A percentile compares a stretch with the other conserved stretches of the same genome.
Evolutionary conservation across 2,797 vertebrate species (phyloP).

Genomic region (Tragelaphus eurycerus): DNA sequence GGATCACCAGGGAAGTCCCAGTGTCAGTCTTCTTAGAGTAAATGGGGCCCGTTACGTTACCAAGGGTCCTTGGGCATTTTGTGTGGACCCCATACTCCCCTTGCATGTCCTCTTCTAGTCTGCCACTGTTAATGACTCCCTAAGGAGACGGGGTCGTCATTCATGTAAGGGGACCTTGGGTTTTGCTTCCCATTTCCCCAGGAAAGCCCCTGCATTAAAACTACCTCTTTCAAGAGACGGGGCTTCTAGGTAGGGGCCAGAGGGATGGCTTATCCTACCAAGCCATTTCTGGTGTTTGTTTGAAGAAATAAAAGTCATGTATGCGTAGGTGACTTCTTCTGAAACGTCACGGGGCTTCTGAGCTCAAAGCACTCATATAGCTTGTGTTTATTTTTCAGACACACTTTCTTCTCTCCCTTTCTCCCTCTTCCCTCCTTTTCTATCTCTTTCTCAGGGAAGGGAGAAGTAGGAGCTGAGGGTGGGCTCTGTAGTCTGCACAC

Average conservation of each 20-base stretch:
- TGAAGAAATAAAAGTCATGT: conserved; percentile 45
- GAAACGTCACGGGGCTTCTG: neutral
- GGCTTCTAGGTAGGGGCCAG: neutral
- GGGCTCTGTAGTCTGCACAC: neutral
- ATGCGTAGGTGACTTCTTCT: conserved; percentile 12
- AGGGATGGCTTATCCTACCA: neutral
- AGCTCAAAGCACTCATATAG: neutral
- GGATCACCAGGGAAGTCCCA: neutral
- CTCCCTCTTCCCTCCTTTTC: neutral
- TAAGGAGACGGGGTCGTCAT: neutral
- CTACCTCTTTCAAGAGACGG: neutral
- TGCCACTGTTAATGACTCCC: neutral
- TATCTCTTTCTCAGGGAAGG: neutral
- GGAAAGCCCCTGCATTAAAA: neutral
- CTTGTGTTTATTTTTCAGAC: conserved; percentile 21
- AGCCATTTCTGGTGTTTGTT: conserved; percentile 30
- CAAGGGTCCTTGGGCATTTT: neutral
- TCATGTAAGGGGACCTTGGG: neutral
- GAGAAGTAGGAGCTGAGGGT: neutral
- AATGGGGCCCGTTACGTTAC: rapidly evolving
- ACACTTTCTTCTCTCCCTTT: neutral
- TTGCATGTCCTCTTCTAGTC: rapidly evolving
- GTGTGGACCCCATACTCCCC: neutral
- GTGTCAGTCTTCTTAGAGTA: neutral
- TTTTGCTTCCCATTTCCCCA: neutral